These are phyloP conservation scores for Dione juno DNA, from an alignment of 2,888 invertebrate genomes.

Conservation along the genomic window DNA sequence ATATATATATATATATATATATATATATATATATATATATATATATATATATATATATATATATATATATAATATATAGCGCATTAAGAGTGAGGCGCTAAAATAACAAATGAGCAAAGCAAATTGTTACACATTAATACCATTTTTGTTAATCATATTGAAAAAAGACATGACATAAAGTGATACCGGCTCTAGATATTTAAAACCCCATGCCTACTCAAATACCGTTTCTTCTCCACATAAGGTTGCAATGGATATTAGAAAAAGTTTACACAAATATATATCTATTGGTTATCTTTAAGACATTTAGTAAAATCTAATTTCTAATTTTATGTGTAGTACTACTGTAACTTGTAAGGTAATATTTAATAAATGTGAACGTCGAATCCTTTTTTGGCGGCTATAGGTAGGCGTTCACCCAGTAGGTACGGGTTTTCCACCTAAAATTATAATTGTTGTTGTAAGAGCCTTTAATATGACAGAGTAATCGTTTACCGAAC, in stretches of 20 bases:
- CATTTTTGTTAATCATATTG: background rate
- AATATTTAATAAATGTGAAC: slow-evolving; percentile 74
- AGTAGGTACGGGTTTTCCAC: slow-evolving; percentile 91
- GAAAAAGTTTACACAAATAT: slow-evolving; percentile 46
- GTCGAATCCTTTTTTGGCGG: slow-evolving; percentile 95
- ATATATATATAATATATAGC: too few species aligned
- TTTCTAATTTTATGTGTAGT: slow-evolving; percentile 45
- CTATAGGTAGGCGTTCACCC: slow-evolving; percentile 94
- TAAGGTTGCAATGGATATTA: slow-evolving; percentile 61
- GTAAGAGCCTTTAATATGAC: background rate
- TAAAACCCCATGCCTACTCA: background rate
- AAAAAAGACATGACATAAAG: slow-evolving; percentile 12
- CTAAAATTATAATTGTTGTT: slow-evolving; percentile 69
- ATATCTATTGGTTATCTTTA: slow-evolving; percentile 40
- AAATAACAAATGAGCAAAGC: slow-evolving; percentile 1
- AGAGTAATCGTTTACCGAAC: background rate
- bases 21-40: too few species aligned
- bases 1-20: too few species aligned
- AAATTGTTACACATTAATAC: background rate
- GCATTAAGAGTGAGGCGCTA: background rate
- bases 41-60: background rate
- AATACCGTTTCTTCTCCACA: slow-evolving; percentile 23
- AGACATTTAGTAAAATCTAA: slow-evolving; percentile 50
- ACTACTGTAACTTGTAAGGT: slow-evolving; percentile 49
- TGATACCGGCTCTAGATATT: slow-evolving; percentile 24